Evolutionary conservation across 2,797 vertebrate species (phyloP).

Genomic region (Syngnathus acus): DNA sequence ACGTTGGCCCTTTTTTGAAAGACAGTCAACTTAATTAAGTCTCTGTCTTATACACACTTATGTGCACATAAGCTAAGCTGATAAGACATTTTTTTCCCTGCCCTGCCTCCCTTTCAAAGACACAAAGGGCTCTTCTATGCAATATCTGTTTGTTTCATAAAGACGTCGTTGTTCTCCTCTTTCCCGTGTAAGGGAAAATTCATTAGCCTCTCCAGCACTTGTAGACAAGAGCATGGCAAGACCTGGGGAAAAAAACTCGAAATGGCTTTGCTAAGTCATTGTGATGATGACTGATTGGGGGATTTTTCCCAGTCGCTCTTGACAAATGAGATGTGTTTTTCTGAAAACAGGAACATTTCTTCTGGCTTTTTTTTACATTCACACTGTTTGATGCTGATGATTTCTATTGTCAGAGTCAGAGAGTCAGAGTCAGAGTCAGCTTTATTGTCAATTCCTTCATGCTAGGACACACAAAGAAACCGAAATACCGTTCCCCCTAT

Average conservation of each 20-base stretch:
- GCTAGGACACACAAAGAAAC: too few relatives aligned
- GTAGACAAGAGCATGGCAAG: neutral
- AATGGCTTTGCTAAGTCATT: constrained; percentile 6
- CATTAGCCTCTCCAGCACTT: constrained; percentile 2
- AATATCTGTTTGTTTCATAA: constrained; percentile 24
- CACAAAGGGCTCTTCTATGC: constrained; percentile 65
- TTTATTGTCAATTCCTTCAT: too few relatives aligned
- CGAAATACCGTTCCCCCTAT: too few relatives aligned
- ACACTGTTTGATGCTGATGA: neutral
- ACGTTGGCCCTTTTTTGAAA: constrained; percentile 42
- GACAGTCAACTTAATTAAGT: constrained; percentile 48
- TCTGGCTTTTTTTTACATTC: too few relatives aligned
- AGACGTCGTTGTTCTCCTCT: constrained; percentile 27
- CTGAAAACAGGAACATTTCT: neutral
- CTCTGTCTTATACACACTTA: constrained; percentile 5
- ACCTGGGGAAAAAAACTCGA: neutral
- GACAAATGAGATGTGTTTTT: neutral
- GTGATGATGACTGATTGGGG: constrained; percentile 10
- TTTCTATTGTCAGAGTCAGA: too few relatives aligned
- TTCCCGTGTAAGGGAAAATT: constrained; percentile 24
- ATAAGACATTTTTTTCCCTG: constrained; percentile 68
- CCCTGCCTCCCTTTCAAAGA: constrained; percentile 61
- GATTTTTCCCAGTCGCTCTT: constrained; percentile 3
- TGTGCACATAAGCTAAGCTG: constrained; percentile 27
- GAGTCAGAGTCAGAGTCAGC: too few relatives aligned